These are phyloP conservation scores for Coremacera marginata DNA, from an alignment of 2,888 invertebrate genomes.

Conservation along the genomic window DNA sequence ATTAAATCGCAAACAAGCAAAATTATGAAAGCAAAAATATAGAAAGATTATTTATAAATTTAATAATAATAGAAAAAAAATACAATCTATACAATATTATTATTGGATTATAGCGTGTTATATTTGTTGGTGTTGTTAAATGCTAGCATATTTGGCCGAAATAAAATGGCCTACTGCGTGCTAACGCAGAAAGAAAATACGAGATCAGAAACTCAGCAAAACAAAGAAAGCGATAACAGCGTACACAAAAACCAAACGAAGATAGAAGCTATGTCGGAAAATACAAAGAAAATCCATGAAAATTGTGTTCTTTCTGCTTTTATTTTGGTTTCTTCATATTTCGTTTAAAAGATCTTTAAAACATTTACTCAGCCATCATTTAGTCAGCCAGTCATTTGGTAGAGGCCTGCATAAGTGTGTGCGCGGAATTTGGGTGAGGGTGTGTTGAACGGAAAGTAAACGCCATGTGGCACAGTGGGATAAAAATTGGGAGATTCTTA, in stretches of 20 bases:
- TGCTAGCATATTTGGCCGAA: background rate
- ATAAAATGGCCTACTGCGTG: slow-evolving; percentile 37
- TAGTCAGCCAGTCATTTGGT: slow-evolving; percentile 35
- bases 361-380: slow-evolving; percentile 40
- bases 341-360: slow-evolving; percentile 27
- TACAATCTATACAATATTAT: background rate
- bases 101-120: background rate
- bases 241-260: background rate
- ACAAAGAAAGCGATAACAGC: background rate
- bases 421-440: slow-evolving; percentile 61
- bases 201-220: background rate
- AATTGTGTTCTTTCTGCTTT: slow-evolving; percentile 44
- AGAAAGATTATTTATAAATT: slow-evolving; percentile 16
- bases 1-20: background rate
- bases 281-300: slow-evolving; percentile 46
- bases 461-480: slow-evolving; percentile 27
- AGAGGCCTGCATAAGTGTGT: slow-evolving; percentile 43
- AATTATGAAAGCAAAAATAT: background rate
- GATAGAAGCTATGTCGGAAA: background rate
- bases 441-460: slow-evolving; percentile 26
- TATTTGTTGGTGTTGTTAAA: slow-evolving; percentile 13
- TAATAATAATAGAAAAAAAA: slow-evolving; percentile 11
- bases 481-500: background rate
- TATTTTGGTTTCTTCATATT: slow-evolving; percentile 37
- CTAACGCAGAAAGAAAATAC: background rate